A percentile compares a stretch with the other conserved stretches of the same genome.
Evolutionary conservation across 2,888 invertebrate species (phyloP).

Genomic region (Standfussiana lucernea): DNA sequence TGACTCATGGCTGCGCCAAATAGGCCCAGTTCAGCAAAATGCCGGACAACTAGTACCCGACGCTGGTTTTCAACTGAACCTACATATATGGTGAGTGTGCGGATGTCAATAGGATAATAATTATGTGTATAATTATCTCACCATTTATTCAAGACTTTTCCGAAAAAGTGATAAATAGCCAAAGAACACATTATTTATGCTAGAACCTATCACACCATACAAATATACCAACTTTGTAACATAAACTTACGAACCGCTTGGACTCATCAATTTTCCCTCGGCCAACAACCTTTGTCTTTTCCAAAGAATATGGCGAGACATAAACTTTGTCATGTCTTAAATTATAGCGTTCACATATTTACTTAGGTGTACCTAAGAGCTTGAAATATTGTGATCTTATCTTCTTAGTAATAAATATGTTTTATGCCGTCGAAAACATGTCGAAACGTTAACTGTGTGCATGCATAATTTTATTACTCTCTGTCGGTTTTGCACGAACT

Average conservation of each 20-base stretch:
- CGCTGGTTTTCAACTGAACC: too few species aligned
- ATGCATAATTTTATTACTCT: neutral
- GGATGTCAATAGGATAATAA: too few species aligned
- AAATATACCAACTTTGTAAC: slow-evolving; percentile 15
- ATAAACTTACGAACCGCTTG: neutral
- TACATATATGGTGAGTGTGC: too few species aligned
- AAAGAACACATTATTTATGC: slow-evolving; percentile 4
- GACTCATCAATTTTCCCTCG: slow-evolving; percentile 49
- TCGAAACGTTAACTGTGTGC: neutral
- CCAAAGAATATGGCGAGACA: slow-evolving; percentile 29
- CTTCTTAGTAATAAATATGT: slow-evolving; percentile 1
- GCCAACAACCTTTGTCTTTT: slow-evolving; percentile 39
- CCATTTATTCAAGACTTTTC: neutral
- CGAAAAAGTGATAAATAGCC: slow-evolving; percentile 15
- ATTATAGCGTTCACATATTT: slow-evolving; percentile 25
- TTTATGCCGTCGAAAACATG: slow-evolving; percentile 15
- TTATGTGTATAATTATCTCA: too few species aligned
- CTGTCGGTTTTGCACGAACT: neutral
- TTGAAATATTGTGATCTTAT: neutral
- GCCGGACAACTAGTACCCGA: too few species aligned
- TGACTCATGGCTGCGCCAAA: too few species aligned
- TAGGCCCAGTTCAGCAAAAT: too few species aligned
- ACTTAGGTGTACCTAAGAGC: neutral
- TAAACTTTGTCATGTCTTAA: slow-evolving; percentile 41
- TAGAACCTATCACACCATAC: neutral